Base-by-base conservation (phyloP, 2,888 invertebrate species). In the Alviniconcha strummeri region DNA sequence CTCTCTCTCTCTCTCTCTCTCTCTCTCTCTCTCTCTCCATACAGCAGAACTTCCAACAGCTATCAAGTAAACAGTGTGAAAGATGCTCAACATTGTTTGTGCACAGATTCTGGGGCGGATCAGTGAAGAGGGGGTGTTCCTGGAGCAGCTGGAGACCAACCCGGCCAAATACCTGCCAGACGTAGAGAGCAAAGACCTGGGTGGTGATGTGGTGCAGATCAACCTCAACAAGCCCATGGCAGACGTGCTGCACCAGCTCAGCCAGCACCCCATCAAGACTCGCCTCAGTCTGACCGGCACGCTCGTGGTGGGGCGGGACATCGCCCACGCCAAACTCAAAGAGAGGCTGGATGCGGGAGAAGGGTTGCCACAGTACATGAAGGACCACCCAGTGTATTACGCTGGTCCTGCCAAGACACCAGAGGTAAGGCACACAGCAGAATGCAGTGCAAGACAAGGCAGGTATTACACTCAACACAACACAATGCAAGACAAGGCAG, bases 371-470 rank as follows among this genome's bases (percentile, higher is more conserved):
- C 92, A 94, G 83, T 94, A 93, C 86, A 85, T 93, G 57, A 93
- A 92, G 87, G 91, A 94, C 84, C 93, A 94, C 84, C 94, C 94
- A 6, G 91, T 94, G 9, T 94, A 94, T 85, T 94, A 94, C 86
- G 94, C 94, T 79, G 94, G 94, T 13, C 94, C 94, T 15, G 93
- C 94, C 57, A 94, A 94, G 86, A 93, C 93, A 36, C 94, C 94
- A 9, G 89, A 91, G 89, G 93, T 93, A 82, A 36, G 36, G 36
- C 36, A 36, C 36, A 36, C 36, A 36, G 36, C 36, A 36, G 1
- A 36, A 3, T 36, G 8, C 64, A 64, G 64, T 64, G 64, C 5
- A 64, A 36, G 36, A 36, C 36, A 36, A 36, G 36, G 36, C 36
- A 36, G 36, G 36, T 36, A 36, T 36, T 36, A 36, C 36, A 36